Percentiles rank a stretch among this genome's conserved stretches.
Conservation (phyloP, 1,140 invertebrate genomes). For the Anagrus nilaparvatae region DNA sequence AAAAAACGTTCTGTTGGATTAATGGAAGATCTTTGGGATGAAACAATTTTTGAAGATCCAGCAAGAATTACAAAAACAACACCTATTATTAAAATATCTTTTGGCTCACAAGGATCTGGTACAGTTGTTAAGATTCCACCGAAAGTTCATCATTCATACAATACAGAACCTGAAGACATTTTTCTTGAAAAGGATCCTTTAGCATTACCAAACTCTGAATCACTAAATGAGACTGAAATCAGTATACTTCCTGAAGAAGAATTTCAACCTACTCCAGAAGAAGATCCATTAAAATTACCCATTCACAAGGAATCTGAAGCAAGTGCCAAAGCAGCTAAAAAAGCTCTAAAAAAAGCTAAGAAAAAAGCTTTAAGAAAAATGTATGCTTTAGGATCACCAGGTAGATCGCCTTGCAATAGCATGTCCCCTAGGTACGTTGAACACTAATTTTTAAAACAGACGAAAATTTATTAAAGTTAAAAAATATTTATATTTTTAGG, state of each 20-base stretch:
- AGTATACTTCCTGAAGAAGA: no score
- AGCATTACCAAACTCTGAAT: no score
- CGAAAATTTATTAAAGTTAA: no score
- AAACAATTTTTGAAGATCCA: conserved; percentile 49
- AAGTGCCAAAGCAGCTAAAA: conserved; percentile 63
- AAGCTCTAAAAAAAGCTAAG: conserved; percentile 68
- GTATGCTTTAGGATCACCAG: conserved; percentile 39
- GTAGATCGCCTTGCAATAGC: conserved; percentile 40
- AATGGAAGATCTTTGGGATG: conserved; percentile 54
- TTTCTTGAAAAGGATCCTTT: conserved; percentile 30
- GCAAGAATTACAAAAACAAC: conserved; percentile 34
- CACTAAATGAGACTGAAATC: no score
- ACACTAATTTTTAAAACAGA: no score
- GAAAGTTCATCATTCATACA: conserved; percentile 46
- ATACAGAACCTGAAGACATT: conserved; percentile 25
- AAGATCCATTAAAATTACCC: no score
- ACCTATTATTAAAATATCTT: conserved; percentile 64
- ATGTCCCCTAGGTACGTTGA: conserved; percentile 35
- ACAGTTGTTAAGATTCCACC: conserved; percentile 82
- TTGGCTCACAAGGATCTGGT: conserved; percentile 68
- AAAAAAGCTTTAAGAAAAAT: conserved; percentile 64
- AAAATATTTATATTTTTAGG: no score
- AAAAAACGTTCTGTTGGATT: conserved; percentile 51
- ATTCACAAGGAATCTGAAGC: conserved; percentile 37
- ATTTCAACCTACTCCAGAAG: no score